Evolutionary conservation across 2,113 vertebrate species (phyloP).

Genomic region (Microtus richardsoni): DNA sequence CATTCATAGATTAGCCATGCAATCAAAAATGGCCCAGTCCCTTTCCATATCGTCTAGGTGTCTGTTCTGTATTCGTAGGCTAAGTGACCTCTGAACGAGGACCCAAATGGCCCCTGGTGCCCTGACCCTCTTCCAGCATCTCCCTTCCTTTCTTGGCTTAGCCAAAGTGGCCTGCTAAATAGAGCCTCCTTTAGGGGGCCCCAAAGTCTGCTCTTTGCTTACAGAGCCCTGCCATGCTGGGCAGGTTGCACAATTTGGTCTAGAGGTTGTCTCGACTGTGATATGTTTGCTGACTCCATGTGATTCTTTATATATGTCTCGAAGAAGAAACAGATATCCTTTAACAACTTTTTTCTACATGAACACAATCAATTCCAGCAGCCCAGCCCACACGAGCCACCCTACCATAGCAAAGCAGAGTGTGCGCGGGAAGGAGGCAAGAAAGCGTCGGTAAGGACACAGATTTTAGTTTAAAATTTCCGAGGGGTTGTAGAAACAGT

Average conservation of each 20-base stretch:
- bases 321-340: conserved; percentile 66
- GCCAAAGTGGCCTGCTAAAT: conserved; percentile 80
- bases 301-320: conserved; percentile 77
- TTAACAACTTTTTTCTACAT: conserved; percentile 87
- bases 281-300: conserved; percentile 70
- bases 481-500: conserved; percentile 63
- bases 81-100: conserved; percentile 27
- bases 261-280: conserved; percentile 57
- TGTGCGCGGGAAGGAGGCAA: conserved; percentile 84
- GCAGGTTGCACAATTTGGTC: conserved; percentile 68
- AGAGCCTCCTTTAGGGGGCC: conserved; percentile 75
- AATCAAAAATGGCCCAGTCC: neutral
- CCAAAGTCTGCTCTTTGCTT: conserved; percentile 45
- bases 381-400: conserved; percentile 86
- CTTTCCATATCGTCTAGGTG: conserved; percentile 26
- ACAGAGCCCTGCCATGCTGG: conserved; percentile 67
- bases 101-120: neutral
- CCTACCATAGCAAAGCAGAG: conserved; percentile 86
- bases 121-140: neutral
- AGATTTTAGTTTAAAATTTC: conserved; percentile 74
- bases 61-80: conserved; percentile 56
- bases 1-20: neutral
- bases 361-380: conserved; percentile 83
- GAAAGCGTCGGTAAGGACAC: conserved; percentile 85
- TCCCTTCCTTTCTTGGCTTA: conserved; percentile 23